Percentiles rank a stretch among this genome's conserved stretches.
phyloP scores from a whole-genome alignment of 2,113 vertebrate species.

The Equus quagga region DNA sequence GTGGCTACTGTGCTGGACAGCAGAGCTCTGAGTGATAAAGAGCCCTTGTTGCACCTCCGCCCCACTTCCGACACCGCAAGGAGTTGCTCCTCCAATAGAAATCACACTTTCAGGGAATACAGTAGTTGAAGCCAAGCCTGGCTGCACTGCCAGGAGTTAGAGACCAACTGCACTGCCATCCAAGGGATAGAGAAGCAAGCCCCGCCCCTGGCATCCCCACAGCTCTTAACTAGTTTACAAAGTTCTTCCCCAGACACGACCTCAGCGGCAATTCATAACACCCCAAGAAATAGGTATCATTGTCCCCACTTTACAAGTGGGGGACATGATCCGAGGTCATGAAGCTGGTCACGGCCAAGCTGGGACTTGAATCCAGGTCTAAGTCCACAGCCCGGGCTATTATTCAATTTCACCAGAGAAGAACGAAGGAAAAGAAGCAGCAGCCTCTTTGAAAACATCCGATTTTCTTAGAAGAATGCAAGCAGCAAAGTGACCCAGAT shows the following conservation, averaged over 20 bases:
- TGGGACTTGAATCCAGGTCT: neutral
- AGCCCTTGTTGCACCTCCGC: neutral
- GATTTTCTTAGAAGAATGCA: neutral
- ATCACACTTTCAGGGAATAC: neutral
- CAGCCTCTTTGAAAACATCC: neutral
- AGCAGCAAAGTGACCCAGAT: slow-evolving; percentile 12
- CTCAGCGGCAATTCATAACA: neutral
- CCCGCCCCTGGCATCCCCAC: neutral
- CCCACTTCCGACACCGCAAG: neutral
- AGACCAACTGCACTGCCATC: neutral
- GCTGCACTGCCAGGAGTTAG: neutral
- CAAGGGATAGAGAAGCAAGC: neutral
- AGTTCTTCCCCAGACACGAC: neutral
- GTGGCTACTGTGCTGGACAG: too few species aligned
- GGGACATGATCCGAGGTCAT: neutral
- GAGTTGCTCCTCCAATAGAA: neutral
- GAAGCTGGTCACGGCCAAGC: neutral
- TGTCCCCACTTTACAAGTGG: neutral
- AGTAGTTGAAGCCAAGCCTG: neutral
- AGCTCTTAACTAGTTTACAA: neutral
- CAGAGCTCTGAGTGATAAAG: neutral
- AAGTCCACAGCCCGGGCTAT: neutral
- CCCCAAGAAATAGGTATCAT: neutral
- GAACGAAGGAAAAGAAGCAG: neutral
- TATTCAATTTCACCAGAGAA: neutral